Evolutionary conservation across 2,797 vertebrate genomes (phyloP).

Genomic region (Brachyrhaphis roseni): DNA sequence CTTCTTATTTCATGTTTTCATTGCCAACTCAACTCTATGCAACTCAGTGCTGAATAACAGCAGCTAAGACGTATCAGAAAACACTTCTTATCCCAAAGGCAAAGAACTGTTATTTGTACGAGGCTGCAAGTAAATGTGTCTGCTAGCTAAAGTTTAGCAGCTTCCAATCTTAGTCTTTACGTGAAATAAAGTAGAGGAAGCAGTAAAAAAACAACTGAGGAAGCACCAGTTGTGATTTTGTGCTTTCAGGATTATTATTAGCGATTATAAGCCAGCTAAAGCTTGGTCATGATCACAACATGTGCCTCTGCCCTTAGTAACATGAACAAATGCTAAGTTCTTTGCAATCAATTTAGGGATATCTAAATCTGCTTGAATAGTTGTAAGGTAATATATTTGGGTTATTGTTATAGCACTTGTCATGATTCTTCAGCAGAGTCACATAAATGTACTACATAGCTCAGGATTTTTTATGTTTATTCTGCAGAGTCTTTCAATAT

Average conservation of each 20-base stretch:
- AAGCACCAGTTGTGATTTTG: not conserved
- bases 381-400: no score
- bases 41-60: not conserved
- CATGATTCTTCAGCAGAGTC: no score
- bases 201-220: not conserved
- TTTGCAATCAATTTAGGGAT: not conserved
- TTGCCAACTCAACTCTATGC: not conserved
- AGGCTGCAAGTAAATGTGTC: not conserved
- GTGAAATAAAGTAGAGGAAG: not conserved
- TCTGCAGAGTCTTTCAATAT: not conserved
- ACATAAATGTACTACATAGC: no score
- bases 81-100: not conserved
- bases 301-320: not conserved
- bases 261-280: not conserved
- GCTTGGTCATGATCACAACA: not conserved
- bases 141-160: not conserved
- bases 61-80: not conserved
- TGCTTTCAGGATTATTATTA: not conserved
- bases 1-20: not conserved
- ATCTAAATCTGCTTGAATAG: not conserved
- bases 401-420: no score
- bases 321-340: not conserved
- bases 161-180: not conserved
- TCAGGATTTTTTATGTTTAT: no score
- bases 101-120: not conserved